Evolutionary conservation across 2,888 invertebrate species (phyloP).

Genomic region (Sipha maydis): DNA sequence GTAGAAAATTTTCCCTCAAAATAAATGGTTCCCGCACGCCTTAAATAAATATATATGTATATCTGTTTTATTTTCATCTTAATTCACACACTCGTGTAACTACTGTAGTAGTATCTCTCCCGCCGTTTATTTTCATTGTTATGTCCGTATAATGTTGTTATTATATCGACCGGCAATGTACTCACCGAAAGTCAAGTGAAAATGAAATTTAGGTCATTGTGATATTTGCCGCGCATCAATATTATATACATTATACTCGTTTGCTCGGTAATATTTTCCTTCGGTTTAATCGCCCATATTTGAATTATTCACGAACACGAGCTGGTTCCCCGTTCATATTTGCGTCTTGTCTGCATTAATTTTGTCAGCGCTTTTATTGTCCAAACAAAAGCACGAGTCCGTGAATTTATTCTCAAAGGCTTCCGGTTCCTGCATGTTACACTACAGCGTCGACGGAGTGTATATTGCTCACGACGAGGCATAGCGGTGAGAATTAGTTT

Average conservation of each 20-base stretch:
- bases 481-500: conserved; percentile 1
- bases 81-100: background rate
- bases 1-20: no score
- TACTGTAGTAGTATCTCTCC: background rate
- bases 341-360: background rate
- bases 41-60: background rate
- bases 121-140: background rate
- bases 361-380: background rate
- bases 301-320: conserved; percentile 33
- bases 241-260: background rate
- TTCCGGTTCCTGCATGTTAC: conserved; percentile 4
- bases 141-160: background rate
- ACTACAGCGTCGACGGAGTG: background rate
- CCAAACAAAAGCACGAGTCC: conserved; percentile 6
- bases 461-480: background rate
- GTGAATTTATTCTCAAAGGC: conserved; percentile 34
- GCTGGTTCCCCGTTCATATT: background rate
- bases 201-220: background rate
- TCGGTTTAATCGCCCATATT: background rate
- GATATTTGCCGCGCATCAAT: background rate
- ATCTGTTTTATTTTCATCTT: background rate
- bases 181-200: background rate
- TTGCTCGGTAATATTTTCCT: background rate
- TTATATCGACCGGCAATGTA: background rate
- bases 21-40: no score